Evolutionary conservation across 2,888 invertebrate genomes (phyloP).

Genomic region (Cephus sareptanus): DNA sequence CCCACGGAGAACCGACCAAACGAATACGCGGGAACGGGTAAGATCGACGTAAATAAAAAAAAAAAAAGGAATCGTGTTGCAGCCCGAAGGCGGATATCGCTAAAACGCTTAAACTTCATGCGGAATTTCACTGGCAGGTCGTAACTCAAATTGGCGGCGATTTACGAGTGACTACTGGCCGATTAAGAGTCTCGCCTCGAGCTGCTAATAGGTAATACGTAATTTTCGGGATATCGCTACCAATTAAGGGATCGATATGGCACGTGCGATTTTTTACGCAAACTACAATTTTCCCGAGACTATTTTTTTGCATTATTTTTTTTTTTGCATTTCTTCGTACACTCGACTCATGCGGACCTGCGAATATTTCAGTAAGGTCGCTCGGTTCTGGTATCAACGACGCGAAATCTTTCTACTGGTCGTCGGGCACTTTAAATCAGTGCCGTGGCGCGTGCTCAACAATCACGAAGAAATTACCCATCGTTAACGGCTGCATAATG

Average conservation of each 20-base stretch:
- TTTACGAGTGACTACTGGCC: constrained; percentile 24
- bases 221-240: constrained; percentile 18
- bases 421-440: not conserved
- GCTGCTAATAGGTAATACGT: constrained; percentile 14
- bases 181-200: constrained; percentile 20
- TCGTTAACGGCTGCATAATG: constrained; percentile 18
- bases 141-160: constrained; percentile 21
- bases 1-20: not conserved
- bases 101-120: not conserved
- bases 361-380: not conserved
- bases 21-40: not conserved
- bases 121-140: constrained; percentile 21
- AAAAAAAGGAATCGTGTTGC: not conserved
- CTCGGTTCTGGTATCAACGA: not conserved
- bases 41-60: not conserved
- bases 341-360: not conserved
- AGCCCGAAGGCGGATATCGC: not conserved
- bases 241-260: constrained; percentile 8
- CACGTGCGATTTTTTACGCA: not conserved
- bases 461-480: constrained; percentile 1
- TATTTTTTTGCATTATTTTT: not conserved
- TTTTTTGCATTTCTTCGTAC: not conserved
- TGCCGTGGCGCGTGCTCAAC: not conserved
- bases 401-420: not conserved
- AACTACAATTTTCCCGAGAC: not conserved